Base-by-base conservation (phyloP, 2,888 invertebrate species). In the Platycheirus rosarum region DNA sequence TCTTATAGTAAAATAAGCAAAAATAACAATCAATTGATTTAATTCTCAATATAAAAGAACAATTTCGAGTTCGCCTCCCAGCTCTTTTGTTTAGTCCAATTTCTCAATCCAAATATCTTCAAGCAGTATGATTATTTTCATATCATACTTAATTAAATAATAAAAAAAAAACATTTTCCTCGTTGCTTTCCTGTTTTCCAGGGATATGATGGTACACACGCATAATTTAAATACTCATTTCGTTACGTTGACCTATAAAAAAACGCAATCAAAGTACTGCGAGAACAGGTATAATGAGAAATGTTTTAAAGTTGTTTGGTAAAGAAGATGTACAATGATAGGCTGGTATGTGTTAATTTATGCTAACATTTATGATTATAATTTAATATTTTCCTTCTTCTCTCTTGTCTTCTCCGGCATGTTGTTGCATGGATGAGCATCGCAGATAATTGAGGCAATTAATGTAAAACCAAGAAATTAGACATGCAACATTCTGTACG, bases 181-280 rank as follows among this genome's bases (percentile, higher is more conserved):
- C 20, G 26, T 63, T 7, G 55, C 29, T 75, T 70, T 57, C 57
- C 37, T 55, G 57, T 46, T 70, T 29, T 37, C 14, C 13, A 2
- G 23, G 46, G 37, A 23, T 18, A 60, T 29, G 26, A 48, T 29
- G n/a, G 0, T 48, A 6, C 11, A 32, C 29, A 4, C 8, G 8
- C 29, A 32, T 23, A 8, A 26, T 79, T 74, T 70, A 60, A 75
- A 80, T 70, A 4, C 2, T 23, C 2, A 71, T 76, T 76, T 80
- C 70, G 75, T 75, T 70, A 80, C 70, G 80, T 55, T 80, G 80
- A 75, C 80, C 75, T 70, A 80, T 71, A 75, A 80, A 80, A 80
- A 80, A 70, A 80, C 63, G 68, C 63, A 79, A 74, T 26, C 29
- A 42, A 46, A 23, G 51, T 23, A 35, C 63, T 44, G 63, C 35